A percentile compares a stretch with the other conserved stretches of the same genome.
Evolutionary conservation across 1,140 invertebrate species (phyloP).

Genomic region (Oscheius sp.): DNA sequence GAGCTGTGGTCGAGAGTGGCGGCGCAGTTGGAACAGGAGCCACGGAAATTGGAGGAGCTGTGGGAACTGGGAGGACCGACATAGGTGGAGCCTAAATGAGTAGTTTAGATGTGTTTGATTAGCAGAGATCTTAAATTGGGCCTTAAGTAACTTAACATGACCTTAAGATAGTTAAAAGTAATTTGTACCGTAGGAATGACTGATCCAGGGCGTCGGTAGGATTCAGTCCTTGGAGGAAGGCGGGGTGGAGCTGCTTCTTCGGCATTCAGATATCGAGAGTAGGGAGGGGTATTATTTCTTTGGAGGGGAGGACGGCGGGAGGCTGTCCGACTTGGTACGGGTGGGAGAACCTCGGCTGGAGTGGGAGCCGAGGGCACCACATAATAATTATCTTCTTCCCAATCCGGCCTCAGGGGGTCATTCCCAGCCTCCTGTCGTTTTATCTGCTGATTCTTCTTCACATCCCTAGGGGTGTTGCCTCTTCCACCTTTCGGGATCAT

Average conservation of each 20-base stretch:
- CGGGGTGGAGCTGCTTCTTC: background rate
- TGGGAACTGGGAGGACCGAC: background rate
- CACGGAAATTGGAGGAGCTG: background rate
- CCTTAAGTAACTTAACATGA: too few relatives aligned
- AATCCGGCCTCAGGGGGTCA: background rate
- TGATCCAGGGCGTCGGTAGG: too few relatives aligned
- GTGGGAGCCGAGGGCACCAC: background rate
- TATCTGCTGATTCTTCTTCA: background rate
- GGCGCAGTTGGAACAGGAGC: too few relatives aligned
- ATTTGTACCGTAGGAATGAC: too few relatives aligned
- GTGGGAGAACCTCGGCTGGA: background rate
- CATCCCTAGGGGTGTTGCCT: background rate
- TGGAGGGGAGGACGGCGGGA: background rate
- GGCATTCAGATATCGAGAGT: background rate
- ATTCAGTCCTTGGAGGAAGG: background rate
- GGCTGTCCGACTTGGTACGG: background rate
- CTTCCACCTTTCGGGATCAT: background rate
- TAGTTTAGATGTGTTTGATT: too few relatives aligned
- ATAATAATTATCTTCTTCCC: background rate
- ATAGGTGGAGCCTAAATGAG: background rate
- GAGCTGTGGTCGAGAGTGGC: background rate
- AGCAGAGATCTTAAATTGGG: too few relatives aligned
- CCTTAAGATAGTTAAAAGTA: too few relatives aligned
- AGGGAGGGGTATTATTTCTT: background rate
- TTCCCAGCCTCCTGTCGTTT: background rate